phyloP scores from a whole-genome alignment of 2,888 invertebrate species.

The Loripinus fragilis region DNA sequence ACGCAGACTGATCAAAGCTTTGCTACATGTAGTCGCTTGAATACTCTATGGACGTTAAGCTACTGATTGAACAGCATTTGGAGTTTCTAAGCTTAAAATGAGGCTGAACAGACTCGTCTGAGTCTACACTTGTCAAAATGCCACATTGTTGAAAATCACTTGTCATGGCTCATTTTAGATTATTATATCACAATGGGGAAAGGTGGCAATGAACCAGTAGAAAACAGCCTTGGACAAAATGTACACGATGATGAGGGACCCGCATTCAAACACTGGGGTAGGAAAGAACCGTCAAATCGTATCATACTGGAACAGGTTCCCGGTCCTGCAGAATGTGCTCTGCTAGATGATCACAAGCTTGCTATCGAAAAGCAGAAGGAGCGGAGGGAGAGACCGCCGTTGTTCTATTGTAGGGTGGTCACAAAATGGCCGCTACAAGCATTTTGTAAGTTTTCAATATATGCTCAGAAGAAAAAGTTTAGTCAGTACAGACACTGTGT shows the following conservation, averaged over 20 bases:
- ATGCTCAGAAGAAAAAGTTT: too few relatives aligned
- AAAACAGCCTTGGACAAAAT: neutral
- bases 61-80: too few relatives aligned
- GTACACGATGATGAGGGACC: neutral
- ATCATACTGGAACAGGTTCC: neutral
- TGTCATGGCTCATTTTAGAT: too few relatives aligned
- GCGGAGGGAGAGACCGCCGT: slow-evolving; percentile 47
- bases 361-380: slow-evolving; percentile 31
- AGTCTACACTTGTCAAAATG: too few relatives aligned
- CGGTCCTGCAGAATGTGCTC: neutral
- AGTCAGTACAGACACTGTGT: too few relatives aligned
- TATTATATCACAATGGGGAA: slow-evolving; percentile 1
- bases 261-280: neutral
- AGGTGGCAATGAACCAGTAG: neutral
- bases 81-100: too few relatives aligned
- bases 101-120: too few relatives aligned
- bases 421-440: slow-evolving; percentile 49
- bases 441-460: slow-evolving; percentile 54
- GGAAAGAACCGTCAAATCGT: neutral
- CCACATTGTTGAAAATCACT: too few relatives aligned
- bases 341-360: slow-evolving; percentile 21
- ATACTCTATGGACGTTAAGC: too few relatives aligned
- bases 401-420: slow-evolving; percentile 50
- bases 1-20: too few relatives aligned
- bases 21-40: too few relatives aligned